These are phyloP conservation scores for Myrmecobius fasciatus DNA, from an alignment of 2,113 vertebrate species.

Conservation along the genomic window DNA sequence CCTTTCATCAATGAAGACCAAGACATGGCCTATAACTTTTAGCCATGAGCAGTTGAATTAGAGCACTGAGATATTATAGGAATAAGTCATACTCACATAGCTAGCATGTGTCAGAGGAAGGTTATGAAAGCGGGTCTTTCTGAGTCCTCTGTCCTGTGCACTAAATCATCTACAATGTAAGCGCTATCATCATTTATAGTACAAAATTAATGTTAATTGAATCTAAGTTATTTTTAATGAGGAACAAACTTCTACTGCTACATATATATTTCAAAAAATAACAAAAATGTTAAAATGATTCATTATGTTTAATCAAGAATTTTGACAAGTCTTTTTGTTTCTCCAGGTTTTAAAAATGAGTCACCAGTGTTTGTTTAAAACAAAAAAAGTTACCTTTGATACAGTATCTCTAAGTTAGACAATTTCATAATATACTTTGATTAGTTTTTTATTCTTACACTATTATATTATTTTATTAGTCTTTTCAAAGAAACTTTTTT, in stretches of 20 bases:
- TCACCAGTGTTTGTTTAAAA: neutral
- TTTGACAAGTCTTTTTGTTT: neutral
- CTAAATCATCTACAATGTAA: neutral
- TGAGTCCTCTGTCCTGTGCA: neutral
- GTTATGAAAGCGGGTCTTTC: neutral
- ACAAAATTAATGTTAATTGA: neutral
- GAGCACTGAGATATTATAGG: neutral
- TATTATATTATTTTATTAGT: neutral
- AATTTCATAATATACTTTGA: constrained; percentile 6
- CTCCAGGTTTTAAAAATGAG: neutral
- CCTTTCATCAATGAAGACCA: neutral
- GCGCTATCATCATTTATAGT: neutral
- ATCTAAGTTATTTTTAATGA: neutral
- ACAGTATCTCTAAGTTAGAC: neutral
- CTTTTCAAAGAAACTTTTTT: neutral
- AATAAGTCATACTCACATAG: neutral
- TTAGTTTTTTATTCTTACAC: neutral
- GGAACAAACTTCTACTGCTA: neutral
- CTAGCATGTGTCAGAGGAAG: neutral
- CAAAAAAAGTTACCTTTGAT: neutral
- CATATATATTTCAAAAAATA: neutral
- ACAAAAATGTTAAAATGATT: neutral
- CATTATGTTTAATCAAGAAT: neutral
- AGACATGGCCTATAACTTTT: neutral
- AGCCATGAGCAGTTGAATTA: neutral